phyloP scores from a whole-genome alignment of 2,888 invertebrate genomes.

The Orgyia antiqua region DNA sequence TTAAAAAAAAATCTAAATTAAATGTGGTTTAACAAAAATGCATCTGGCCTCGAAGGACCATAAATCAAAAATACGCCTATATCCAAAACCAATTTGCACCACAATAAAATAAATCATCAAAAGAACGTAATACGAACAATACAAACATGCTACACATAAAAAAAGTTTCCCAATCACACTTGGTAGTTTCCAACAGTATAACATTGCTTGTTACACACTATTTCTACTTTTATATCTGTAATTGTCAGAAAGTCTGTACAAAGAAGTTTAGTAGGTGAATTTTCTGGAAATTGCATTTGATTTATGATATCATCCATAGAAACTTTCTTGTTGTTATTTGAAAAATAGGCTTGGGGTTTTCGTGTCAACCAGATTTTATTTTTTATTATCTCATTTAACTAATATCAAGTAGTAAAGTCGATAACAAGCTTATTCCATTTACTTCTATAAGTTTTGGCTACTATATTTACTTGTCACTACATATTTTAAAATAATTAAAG shows the following conservation, averaged over 20 bases:
- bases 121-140: conserved; percentile 2
- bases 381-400: no score
- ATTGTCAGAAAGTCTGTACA: conserved; percentile 14
- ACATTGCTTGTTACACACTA: conserved; percentile 20
- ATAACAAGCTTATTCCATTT: no score
- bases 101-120: conserved; percentile 30
- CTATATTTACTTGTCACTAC: no score
- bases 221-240: conserved; percentile 14
- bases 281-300: conserved; percentile 25
- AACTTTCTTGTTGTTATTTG: conserved; percentile 3
- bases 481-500: no score
- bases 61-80: conserved; percentile 4
- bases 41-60: no score
- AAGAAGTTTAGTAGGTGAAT: conserved; percentile 21
- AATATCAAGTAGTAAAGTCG: no score
- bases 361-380: conserved; percentile 4
- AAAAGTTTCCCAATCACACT: conserved; percentile 40
- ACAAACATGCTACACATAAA: conserved; percentile 20
- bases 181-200: conserved; percentile 17
- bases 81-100: conserved; percentile 19
- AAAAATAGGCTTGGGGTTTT: not conserved
- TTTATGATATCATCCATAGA: conserved; percentile 18
- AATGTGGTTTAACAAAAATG: no score
- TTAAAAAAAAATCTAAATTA: no score
- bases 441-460: no score